Base-by-base conservation (phyloP, 1,140 invertebrate genomes). In the Nixonia krombeini region DNA sequence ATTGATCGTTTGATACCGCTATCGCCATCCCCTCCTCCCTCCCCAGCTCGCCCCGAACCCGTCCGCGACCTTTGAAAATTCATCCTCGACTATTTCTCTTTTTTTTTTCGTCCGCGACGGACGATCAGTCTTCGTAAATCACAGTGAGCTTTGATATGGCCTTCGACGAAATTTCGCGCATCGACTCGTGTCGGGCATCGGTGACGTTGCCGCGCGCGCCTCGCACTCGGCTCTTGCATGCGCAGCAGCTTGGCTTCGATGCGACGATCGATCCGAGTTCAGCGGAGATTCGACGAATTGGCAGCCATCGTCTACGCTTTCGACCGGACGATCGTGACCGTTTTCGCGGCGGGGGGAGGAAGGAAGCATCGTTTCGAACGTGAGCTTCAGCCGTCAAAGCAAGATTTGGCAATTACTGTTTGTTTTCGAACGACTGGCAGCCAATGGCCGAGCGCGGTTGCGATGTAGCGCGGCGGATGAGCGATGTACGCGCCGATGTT, bases 131-230 rank as follows among this genome's bases (percentile, higher is more conserved):
- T 82, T 82, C 71, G 73, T 78, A 73, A 78, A 83, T 83, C 81
- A 83, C 81, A 83, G 80, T 78, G 76, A 80, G 76, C 77, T 82
- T 82, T 80, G 80, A 83, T 83, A 82, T 82, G 81, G 74, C 76
- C 77, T 77, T 70, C 64, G 58, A 62, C 57, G 45, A 70, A 65
- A 47, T 57, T 52, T 70, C 63, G 16, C 51, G 52, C 31, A 38
- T 70, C 52, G 52, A 42, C 25, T 3, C 47, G 42, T 41, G 38
- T 49, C 49, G n/a, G n/a, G n/a, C n/a, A n/a, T n/a, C n/a, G n/a
- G n/a, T n/a, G n/a, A n/a, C n/a, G n/a, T n/a, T n/a, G n/a, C n/a
- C n/a, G n/a, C n/a, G n/a, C n/a, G n/a, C n/a, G n/a, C n/a, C n/a
- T n/a, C n/a, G n/a, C n/a, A n/a, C n/a, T n/a, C n/a, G n/a, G 52